Base-by-base conservation (phyloP, 2,113 vertebrate genomes). In the Boleophthalmus pectinirostris region DNA sequence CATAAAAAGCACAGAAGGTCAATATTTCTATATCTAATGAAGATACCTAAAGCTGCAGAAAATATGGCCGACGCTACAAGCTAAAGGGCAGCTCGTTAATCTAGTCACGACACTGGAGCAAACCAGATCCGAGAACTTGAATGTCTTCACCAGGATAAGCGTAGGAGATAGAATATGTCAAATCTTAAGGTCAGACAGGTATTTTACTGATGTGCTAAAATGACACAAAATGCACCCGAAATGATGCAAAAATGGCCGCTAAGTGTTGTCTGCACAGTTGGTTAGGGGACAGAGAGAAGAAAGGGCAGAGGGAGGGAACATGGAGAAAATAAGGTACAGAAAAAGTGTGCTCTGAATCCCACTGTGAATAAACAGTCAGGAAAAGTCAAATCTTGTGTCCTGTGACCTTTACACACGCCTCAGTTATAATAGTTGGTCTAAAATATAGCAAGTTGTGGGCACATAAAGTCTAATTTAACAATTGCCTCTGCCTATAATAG, bases 11-110 rank as follows among this genome's bases (percentile, higher is more conserved):
- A 78, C 78, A 89, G 91, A 94, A 93, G 93, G 94, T 94, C 93
- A 93, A 92, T 90, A 92, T 93, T 91, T 93, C 92, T 93, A 82
- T 84, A 87, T 87, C 90, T 93, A 94, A 94, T 93, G 92, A 93
- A 93, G 91, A 93, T 91, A 90, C 89, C 88, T 83, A 83, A 87
- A 87, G 86, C 87, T 80, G 84, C 77, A 81, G 86, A 84, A 94
- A 94, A 94, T 92, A 94, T 94, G 85, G 91, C 79, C 84, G 64
- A 87, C 72, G 91, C 88, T 92, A 74, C 78, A 77, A 72, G 82
- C 81, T 87, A 94, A 94, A 94, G 94, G 93, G 90, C 94, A 94
- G 75, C 91, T 94, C 93, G 85, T 94, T 94, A 94, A 94, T 94
- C 87, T 88, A 82, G 87, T 88, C 89, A 85, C 89, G 85, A 86